Evolutionary conservation across 30 jellyfish, hydroid and myxozoan genomes (phyloP), one percentile per base, ranked within the genome.

Genomic region (Catostylus mosaicus): DNA sequence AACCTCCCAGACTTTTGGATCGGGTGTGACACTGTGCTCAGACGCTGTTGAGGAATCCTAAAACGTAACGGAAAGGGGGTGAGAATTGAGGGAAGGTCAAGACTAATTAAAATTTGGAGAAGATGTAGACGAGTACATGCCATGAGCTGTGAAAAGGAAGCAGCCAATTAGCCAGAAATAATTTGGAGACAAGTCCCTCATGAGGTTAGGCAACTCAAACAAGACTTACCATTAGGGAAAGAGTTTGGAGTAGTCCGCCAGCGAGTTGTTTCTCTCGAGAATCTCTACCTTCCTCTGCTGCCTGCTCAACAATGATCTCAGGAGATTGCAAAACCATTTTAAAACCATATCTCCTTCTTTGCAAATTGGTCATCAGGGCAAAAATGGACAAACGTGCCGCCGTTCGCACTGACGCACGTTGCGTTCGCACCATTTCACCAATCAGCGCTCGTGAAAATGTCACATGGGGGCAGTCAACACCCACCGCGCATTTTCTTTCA

Each of bases 241-340:
- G 92, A 68, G 75, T 56, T 82, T 31, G 85, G 75, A 54, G 78
- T 82, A 12, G 92, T 69, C 85, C 73, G 79, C 86, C 86, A 70
- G 80, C 61, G 30, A 82, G 86, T 61, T 82, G 68, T 77, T 82
- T 70, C 92, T 82, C 92, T 82, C 92, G 92, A 82, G 92, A 82
- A 33, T 82, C 92, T 82, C 80, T 33, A 34, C 75, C 92, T 54
- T 82, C 92, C 92, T 82, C 92, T 82, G 80, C 92, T 82, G 86
- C 83, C 51, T 48, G 92, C 92, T 54, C 71, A 23, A 10, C 34
- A 82, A 47, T 60, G 75, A 50, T 57, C 92, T 82, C 92, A 5
- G 82, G 92, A 82, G 92, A 82, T 12, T 64, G 80, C 19, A 30
- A 30, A 23, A 0, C 56, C 85, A 69, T 34, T 69, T 82, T 57